Base-by-base conservation (phyloP, 2,888 invertebrate species). In the Copidosoma aretas region DNA sequence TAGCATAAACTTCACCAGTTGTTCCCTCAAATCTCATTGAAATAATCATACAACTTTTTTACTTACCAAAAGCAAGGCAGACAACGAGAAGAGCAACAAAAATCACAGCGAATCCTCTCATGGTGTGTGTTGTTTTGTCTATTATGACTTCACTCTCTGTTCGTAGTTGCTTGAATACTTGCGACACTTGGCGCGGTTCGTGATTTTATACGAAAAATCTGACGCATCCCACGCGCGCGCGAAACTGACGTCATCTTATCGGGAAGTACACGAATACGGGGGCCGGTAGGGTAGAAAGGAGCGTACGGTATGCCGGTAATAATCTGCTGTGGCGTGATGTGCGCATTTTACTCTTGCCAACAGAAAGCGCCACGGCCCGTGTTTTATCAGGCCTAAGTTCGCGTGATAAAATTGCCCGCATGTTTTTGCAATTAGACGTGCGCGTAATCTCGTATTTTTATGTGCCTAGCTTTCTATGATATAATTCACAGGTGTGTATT, bases 241-340 rank as follows among this genome's bases (percentile, higher is more conserved):
- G 32, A 3, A 1, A 14, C 32, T 14, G 58, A 71, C 56, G 17
- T 14, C 22, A 59, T 49, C 24, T 63, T 15, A 19, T 5, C n/a
- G n/a, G 25, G 51, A 24, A 56, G 10, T 32, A 32, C 3, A 32
- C 32, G 8, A 8, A 32, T 32, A 10, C 43, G 43, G 39, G 12
- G 21, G 71, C 62, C 65, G 71, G 62, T 65, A 71, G 43, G 46
- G 71, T 71, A 71, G 71, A 24, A 68, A 68, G 15, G n/a, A 56
- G 22, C 60, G 19, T 14, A 1, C 22, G n/a, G 17, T 25, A 43
- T 24, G 21, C 52, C 46, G 32, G 32, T 52, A 46, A 46, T 8
- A 46, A 46, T 3, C 2, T 1, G 62, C 62, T 53, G 69, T 60
- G n/a, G n/a, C 62, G 63, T 52, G 19, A n/a, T 21, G 1, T 43